Conservation (phyloP, 2,113 vertebrate species). For the Pseudolaguvia tuberculata region DNA sequence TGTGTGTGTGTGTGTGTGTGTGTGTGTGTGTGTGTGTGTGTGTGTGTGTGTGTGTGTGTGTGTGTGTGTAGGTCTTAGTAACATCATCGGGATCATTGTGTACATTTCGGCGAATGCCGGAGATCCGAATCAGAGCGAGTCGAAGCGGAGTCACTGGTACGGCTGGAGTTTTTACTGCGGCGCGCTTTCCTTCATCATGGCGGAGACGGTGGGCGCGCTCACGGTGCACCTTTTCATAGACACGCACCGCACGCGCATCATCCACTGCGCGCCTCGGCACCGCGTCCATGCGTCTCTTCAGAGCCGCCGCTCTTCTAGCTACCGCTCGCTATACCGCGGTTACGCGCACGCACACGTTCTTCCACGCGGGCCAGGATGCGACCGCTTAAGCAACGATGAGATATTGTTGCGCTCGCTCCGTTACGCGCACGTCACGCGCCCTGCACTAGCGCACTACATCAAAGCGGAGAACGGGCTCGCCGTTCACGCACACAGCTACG, state of each 20-base stretch:
- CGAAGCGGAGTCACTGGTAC: constrained; percentile 97
- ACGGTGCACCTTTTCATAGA: constrained; percentile 97
- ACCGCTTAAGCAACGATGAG: neutral
- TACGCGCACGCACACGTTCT: constrained; percentile 19
- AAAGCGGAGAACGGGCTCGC: constrained; percentile 22
- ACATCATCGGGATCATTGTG: constrained; percentile 98
- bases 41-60: constrained; percentile 16
- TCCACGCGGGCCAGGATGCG: neutral
- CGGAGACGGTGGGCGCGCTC: constrained; percentile 92
- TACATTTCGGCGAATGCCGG: constrained; percentile 96
- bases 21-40: too few species aligned
- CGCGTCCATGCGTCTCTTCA: constrained; percentile 57
- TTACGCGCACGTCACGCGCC: neutral
- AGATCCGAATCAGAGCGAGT: constrained; percentile 92
- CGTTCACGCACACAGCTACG: neutral
- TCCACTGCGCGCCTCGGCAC: constrained; percentile 54
- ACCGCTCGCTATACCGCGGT: constrained; percentile 59
- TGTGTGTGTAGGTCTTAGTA: constrained; percentile 79
- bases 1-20: too few species aligned
- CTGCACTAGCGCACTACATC: constrained; percentile 3
- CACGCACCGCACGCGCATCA: constrained; percentile 83
- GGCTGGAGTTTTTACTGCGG: constrained; percentile 99
- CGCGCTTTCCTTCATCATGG: constrained; percentile 93
- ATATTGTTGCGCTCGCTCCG: neutral
- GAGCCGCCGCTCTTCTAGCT: constrained; percentile 51